Evolutionary conservation across 2,113 vertebrate species (phyloP).

Genomic region (Apistogramma diplotaenia): DNA sequence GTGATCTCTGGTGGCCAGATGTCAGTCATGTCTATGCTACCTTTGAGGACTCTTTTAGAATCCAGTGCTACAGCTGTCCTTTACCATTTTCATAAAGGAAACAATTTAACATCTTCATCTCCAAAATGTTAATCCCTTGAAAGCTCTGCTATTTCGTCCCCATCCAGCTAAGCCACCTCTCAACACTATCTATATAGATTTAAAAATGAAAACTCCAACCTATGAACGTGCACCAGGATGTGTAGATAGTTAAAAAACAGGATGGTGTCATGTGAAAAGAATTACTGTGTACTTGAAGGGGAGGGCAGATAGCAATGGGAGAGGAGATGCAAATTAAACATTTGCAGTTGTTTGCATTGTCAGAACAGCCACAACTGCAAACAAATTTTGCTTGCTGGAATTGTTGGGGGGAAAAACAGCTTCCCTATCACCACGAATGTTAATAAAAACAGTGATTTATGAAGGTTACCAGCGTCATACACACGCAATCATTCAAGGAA

Average conservation of each 20-base stretch:
- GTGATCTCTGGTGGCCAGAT: constrained; percentile 30
- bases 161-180: neutral
- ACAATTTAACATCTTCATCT: neutral
- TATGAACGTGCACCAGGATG: constrained; percentile 57
- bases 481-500: neutral
- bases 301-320: constrained; percentile 21
- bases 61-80: neutral
- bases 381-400: constrained; percentile 18
- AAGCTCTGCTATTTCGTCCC: neutral
- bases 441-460: constrained; percentile 38
- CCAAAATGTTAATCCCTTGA: neutral
- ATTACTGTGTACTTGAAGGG: constrained; percentile 30
- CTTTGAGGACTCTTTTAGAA: neutral
- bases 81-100: neutral
- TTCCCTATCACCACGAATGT: neutral
- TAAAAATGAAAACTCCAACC: neutral
- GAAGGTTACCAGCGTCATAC: neutral
- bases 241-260: constrained; percentile 37
- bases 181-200: neutral
- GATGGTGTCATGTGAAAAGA: constrained; percentile 69
- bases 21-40: neutral
- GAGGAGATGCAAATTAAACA: constrained; percentile 75
- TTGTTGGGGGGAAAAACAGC: neutral
- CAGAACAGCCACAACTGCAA: constrained; percentile 34
- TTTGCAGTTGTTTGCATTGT: constrained; percentile 71